Conservation (phyloP, 1,140 invertebrate species). For the Drosophila jambulina region DNA sequence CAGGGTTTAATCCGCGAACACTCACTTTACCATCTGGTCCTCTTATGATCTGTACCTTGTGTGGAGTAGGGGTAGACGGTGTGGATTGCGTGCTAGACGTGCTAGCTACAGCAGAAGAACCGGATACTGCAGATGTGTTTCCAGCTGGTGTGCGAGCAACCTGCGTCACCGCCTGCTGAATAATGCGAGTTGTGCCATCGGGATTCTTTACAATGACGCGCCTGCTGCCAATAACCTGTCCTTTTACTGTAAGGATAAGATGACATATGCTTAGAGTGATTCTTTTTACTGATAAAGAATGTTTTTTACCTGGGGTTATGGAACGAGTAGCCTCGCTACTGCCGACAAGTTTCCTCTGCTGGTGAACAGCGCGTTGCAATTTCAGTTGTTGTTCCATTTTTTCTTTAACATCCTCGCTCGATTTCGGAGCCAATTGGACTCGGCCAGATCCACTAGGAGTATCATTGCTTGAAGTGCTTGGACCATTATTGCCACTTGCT, state of each 20-base stretch:
- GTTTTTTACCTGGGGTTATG: slow-evolving; percentile 55
- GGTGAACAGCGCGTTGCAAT: slow-evolving; percentile 93
- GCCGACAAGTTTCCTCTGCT: slow-evolving; percentile 88
- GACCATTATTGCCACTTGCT: slow-evolving; percentile 29
- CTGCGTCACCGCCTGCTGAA: slow-evolving; percentile 86
- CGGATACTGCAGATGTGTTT: slow-evolving; percentile 63
- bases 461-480: slow-evolving; percentile 29
- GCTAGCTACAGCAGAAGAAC: slow-evolving; percentile 34
- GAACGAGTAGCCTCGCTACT: slow-evolving; percentile 46
- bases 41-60: slow-evolving; percentile 96
- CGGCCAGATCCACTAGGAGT: slow-evolving; percentile 32
- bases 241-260: slow-evolving; percentile 53
- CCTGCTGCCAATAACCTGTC: slow-evolving; percentile 76
- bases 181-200: slow-evolving; percentile 91
- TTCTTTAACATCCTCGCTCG: slow-evolving; percentile 92
- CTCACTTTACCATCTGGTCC: slow-evolving; percentile 96
- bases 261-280: not conserved
- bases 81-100: slow-evolving; percentile 34
- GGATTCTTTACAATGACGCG: slow-evolving; percentile 92
- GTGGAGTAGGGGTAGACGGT: slow-evolving; percentile 86
- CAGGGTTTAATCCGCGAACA: slow-evolving; percentile 95
- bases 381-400: slow-evolving; percentile 96
- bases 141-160: slow-evolving; percentile 37
- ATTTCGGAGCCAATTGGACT: slow-evolving; percentile 71
- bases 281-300: no score